These are phyloP conservation scores for Flexamia atlantica DNA, from an alignment of 2,888 invertebrate genomes.

Conservation along the genomic window DNA sequence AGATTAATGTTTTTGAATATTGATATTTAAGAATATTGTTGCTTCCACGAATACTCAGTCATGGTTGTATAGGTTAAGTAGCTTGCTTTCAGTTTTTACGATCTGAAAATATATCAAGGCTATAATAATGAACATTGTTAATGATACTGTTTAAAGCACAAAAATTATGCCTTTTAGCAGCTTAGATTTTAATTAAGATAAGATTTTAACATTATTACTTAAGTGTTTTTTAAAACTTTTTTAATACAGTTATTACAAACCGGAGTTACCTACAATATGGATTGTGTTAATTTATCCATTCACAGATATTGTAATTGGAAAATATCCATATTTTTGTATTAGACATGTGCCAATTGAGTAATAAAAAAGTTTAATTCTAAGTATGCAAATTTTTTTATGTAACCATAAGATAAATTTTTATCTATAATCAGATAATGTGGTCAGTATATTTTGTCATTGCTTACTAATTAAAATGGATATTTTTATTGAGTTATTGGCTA, in stretches of 20 bases:
- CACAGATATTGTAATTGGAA: background rate
- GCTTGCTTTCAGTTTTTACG: too few species aligned
- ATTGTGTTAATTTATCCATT: background rate
- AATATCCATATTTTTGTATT: constrained; percentile 9
- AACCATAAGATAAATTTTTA: background rate
- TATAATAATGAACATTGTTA: background rate
- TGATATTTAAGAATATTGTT: too few species aligned
- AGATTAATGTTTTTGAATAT: too few species aligned
- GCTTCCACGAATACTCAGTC: too few species aligned
- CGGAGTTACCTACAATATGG: background rate
- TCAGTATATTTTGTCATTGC: too few species aligned
- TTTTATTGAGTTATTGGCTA: too few species aligned
- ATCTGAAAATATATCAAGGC: too few species aligned
- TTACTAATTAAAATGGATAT: too few species aligned
- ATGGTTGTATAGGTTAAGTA: too few species aligned
- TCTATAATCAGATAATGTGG: too few species aligned
- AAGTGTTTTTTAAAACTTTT: background rate
- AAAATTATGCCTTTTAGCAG: background rate
- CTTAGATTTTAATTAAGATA: background rate
- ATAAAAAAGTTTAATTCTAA: background rate
- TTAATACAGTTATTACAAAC: background rate
- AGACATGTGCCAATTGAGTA: background rate
- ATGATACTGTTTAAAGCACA: background rate
- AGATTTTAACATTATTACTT: background rate
- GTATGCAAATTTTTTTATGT: background rate